Evolutionary conservation across 2,888 invertebrate genomes (phyloP).

Genomic region (Lobophora halterata): DNA sequence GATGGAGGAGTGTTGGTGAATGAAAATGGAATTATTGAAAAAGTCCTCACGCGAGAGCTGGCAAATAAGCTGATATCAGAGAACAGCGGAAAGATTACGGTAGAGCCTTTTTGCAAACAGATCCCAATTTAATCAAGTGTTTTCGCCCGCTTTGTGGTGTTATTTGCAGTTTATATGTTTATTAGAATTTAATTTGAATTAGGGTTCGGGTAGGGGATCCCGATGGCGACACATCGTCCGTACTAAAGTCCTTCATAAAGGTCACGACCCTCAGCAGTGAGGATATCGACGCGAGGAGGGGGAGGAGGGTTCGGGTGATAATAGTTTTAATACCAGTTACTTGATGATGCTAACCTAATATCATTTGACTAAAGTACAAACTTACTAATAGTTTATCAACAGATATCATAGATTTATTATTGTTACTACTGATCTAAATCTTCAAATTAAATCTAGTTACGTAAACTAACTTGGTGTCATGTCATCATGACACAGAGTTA

Average conservation of each 20-base stretch:
- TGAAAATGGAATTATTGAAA: conserved; percentile 79
- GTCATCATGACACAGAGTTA: too few species aligned
- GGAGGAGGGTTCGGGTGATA: conserved; percentile 8
- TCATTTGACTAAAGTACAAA: conserved; percentile 1
- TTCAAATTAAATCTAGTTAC: too few species aligned
- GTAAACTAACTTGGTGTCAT: too few species aligned
- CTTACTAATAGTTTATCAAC: too few species aligned
- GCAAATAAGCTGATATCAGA: conserved; percentile 69
- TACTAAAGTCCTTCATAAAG: conserved; percentile 1
- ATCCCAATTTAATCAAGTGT: conserved; percentile 5
- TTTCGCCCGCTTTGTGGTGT: conserved; percentile 3
- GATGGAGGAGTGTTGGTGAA: conserved; percentile 83
- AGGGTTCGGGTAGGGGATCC: too few species aligned
- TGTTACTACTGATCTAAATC: too few species aligned
- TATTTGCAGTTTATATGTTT: conserved; percentile 9
- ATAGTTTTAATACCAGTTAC: conserved; percentile 13
- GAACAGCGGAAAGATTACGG: conserved; percentile 75
- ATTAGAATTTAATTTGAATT: too few species aligned
- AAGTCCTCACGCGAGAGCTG: conserved; percentile 71
- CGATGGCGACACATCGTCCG: conserved; percentile 2
- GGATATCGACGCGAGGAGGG: too few species aligned
- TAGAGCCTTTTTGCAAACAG: conserved; percentile 38
- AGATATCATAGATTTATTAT: too few species aligned
- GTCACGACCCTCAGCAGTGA: too few species aligned
- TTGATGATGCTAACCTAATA: conserved; percentile 9